phyloP scores from a whole-genome alignment of 2,797 vertebrate species.

The Pseudocheirus occidentalis region DNA sequence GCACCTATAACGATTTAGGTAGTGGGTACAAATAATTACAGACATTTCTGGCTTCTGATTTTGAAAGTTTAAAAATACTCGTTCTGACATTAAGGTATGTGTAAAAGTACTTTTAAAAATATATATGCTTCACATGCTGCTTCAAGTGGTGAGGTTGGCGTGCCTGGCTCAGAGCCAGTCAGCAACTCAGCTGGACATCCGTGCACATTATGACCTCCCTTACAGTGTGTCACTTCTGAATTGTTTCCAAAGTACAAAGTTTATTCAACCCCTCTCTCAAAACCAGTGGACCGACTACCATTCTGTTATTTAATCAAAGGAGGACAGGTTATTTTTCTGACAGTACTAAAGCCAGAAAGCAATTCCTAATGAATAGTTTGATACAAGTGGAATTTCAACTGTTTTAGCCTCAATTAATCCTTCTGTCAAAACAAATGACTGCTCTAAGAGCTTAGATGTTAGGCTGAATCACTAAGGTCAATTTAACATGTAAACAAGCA shows the following conservation, averaged over 20 bases:
- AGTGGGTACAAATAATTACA: constrained; percentile 70
- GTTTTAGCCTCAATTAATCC: constrained; percentile 96
- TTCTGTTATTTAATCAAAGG: constrained; percentile 91
- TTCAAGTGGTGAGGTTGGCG: constrained; percentile 88
- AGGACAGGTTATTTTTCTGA: constrained; percentile 93
- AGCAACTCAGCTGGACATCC: constrained; percentile 96
- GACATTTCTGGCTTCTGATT: constrained; percentile 66
- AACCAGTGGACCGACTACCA: constrained; percentile 89
- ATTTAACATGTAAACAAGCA: constrained; percentile 90
- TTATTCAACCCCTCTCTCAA: constrained; percentile 96
- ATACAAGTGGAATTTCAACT: constrained; percentile 92
- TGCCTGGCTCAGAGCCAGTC: constrained; percentile 94
- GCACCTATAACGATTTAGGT: constrained; percentile 34
- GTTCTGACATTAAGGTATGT: constrained; percentile 86
- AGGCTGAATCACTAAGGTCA: constrained; percentile 89
- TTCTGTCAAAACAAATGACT: constrained; percentile 96
- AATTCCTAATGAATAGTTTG: constrained; percentile 94
- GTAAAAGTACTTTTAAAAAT: constrained; percentile 86
- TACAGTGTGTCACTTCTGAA: constrained; percentile 93
- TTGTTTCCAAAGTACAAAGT: constrained; percentile 95
- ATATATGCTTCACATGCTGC: constrained; percentile 90
- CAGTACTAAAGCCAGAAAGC: constrained; percentile 90
- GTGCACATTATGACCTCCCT: constrained; percentile 90
- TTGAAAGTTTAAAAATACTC: constrained; percentile 77
- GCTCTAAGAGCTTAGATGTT: constrained; percentile 86